Evolutionary conservation across 2,113 vertebrate species (phyloP), one percentile per base, ranked within the genome.

Genomic region (Lasiurus cinereus): DNA sequence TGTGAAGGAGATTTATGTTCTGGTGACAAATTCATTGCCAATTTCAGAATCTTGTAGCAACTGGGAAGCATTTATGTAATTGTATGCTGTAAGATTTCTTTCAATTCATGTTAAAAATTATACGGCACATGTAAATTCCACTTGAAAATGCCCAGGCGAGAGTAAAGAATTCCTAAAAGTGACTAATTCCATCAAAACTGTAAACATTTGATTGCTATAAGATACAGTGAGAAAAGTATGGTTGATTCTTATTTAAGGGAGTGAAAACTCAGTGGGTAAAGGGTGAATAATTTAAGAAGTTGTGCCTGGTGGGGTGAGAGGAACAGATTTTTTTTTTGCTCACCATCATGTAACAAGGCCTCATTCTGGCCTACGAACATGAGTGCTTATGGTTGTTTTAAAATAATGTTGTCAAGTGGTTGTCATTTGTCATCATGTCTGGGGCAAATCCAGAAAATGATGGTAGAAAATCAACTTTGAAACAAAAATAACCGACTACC

Each of bases 81-180:
- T 76, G 29, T 46, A 73, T 80, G 46, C 85, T 84, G 89, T 43
- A 77, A 85, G 73, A 36, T 86, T 74, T 76, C 52, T 96, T 96
- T 90, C 46, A 62, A 39, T 33, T 76, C 46, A 50, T 43, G 43
- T 64, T 88, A 22, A 91, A 85, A 92, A 74, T 62, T 33, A 79
- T 59, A 50, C 46, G 8, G 22, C 27, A 29, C 66, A 74, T 62
- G n/a, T 83, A 36, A 79, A 85, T 64, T 64, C 33, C 11, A 52
- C 70, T 88, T 83, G 50, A 62, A 87, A 96, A 80, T n/a, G 46
- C n/a, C 50, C 31, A 86, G 19, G 83, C 43, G 54, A 73, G 39
- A 88, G 84, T 19, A 96, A 88, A 59, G 80, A 56, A 36, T 50
- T 83, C 43, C 39, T 90, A 39, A 76, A 76, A 85, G 50, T 83